Base-by-base conservation (phyloP, 2,888 invertebrate species). In the Drosophila nigritarsus region DNA sequence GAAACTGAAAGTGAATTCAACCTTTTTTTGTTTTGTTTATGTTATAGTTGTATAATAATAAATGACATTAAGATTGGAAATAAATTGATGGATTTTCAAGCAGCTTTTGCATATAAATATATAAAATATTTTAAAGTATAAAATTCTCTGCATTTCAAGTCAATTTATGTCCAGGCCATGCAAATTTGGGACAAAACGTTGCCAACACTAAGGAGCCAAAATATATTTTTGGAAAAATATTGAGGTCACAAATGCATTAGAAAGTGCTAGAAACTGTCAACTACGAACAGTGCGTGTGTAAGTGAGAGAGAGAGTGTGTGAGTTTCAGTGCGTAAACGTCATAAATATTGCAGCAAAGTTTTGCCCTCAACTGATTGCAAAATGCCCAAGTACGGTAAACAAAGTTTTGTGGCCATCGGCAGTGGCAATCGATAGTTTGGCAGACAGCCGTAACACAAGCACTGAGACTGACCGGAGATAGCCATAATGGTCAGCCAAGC, bases 161-260 rank as follows among this genome's bases (percentile, higher is more conserved):
- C 45, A 48, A 72, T 66, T 49, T 61, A 55, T 66, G 59, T 55
- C 34, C 48, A 32, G 13, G 29, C 4, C 66, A 80, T 80, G 78
- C 77, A 68, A 78, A 68, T 76, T 42, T 45, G 20, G 62, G 4
- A 42, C 56, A 45, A 8, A 49, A 8, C 38, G 63, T 40, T 75
- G 77, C 75, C 75, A 78, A 65, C 60, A 45, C 34, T 58, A 53
- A 42, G 30, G 62, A 73, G 87, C 84, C 82, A 84, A 87, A 81
- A 67, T 11, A 59, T 55, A 40, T 54, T 49, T 27, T 49, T 49
- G 9, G 24, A 13, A 13, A 55, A 55, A 42, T 54, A 80, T 86
- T 67, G 73, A 77, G 86, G 90, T 82, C 88, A 85, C 70, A 78
- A 80, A 73, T 78, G 78, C 78, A 85, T 85, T 78, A 76, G 85